phyloP scores from a whole-genome alignment of 2,888 invertebrate genomes.

The Schrankia costaestrigalis region DNA sequence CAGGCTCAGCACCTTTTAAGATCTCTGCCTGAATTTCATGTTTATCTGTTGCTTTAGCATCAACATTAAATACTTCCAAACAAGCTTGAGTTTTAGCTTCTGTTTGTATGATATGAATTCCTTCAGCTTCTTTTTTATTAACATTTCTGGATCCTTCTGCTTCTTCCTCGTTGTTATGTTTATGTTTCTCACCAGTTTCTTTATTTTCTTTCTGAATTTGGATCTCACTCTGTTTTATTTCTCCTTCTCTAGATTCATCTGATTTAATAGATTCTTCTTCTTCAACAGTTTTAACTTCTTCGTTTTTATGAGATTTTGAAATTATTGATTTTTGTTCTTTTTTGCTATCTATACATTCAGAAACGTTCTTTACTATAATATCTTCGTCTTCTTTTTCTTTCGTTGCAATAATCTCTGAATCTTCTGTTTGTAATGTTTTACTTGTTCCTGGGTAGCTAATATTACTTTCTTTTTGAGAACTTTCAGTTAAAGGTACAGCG shows the following conservation, averaged over 20 bases:
- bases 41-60: constrained; percentile 5
- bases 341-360: constrained; percentile 14
- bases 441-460: too few relatives aligned
- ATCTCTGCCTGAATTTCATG: too few relatives aligned
- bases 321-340: too few relatives aligned
- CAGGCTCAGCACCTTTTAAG: too few relatives aligned
- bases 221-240: too few relatives aligned
- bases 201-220: constrained; percentile 3
- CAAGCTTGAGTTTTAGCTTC: constrained; percentile 3
- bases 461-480: too few relatives aligned
- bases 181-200: constrained; percentile 10
- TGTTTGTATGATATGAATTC: constrained; percentile 1
- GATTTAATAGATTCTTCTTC: too few relatives aligned
- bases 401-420: neutral
- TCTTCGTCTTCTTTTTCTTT: neutral
- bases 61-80: constrained; percentile 3
- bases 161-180: constrained; percentile 13
- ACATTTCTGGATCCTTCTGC: constrained; percentile 16
- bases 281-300: too few relatives aligned
- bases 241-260: too few relatives aligned
- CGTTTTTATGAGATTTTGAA: too few relatives aligned
- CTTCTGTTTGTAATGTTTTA: too few relatives aligned
- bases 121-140: constrained; percentile 12
- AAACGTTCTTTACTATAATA: constrained; percentile 9
- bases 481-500: too few relatives aligned